A percentile compares a stretch with the other conserved stretches of the same genome.
Evolutionary conservation across 2,888 invertebrate genomes (phyloP).

Genomic region (Ceraclea dissimilis): DNA sequence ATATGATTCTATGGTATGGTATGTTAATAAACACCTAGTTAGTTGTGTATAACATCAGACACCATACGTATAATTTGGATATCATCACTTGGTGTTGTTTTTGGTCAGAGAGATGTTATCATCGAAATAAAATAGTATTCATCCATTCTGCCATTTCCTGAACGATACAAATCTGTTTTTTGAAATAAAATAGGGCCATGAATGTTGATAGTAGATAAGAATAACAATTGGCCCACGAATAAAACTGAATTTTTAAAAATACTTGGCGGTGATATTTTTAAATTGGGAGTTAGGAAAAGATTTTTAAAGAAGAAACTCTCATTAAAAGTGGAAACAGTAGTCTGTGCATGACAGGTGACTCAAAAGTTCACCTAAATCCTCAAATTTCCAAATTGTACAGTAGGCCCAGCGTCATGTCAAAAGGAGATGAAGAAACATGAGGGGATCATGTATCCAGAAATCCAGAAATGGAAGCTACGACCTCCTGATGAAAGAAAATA

Average conservation of each 20-base stretch:
- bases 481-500: no score
- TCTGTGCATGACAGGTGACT: no score
- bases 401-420: no score
- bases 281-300: no score
- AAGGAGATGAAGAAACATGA: no score
- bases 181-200: background rate
- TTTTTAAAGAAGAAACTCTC: no score
- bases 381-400: no score
- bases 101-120: constrained; percentile 19
- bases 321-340: no score
- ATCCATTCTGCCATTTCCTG: constrained; percentile 15
- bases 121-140: constrained; percentile 20
- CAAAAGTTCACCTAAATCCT: no score
- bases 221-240: background rate
- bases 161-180: constrained; percentile 18
- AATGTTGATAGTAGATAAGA: background rate
- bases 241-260: background rate
- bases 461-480: no score
- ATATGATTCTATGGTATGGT: background rate
- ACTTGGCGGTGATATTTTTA: no score
- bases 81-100: constrained; percentile 8
- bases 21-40: background rate
- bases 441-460: no score
- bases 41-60: background rate
- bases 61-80: constrained; percentile 9